phyloP scores from a whole-genome alignment of 2,888 invertebrate species.

The Cerceris rybyensis region DNA sequence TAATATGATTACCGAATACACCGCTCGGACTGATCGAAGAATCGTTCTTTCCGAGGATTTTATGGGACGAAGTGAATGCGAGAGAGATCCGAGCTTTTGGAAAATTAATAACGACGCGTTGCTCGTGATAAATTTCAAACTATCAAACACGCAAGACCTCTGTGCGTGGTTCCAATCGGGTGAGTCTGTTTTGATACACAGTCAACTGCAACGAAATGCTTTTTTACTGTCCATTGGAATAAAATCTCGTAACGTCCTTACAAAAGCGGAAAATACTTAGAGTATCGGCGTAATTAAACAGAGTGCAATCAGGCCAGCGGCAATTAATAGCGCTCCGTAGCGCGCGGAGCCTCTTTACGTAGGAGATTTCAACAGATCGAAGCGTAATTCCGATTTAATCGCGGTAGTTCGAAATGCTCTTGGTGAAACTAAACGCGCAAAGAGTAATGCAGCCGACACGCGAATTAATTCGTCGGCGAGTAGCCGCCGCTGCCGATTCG shows the following conservation, averaged over 20 bases:
- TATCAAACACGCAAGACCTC: no score
- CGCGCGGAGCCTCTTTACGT: not conserved
- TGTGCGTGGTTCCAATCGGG: no score
- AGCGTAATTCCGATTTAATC: slow-evolving; percentile 58
- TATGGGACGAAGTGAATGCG: not conserved
- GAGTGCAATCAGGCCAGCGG: slow-evolving; percentile 4
- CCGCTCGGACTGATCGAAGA: not conserved
- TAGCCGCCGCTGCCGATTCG: slow-evolving; percentile 3
- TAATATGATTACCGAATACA: slow-evolving; percentile 51
- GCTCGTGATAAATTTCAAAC: no score
- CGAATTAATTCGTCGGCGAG: slow-evolving; percentile 55
- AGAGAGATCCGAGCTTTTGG: not conserved
- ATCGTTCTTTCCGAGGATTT: not conserved
- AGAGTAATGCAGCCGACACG: slow-evolving; percentile 50
- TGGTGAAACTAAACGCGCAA: slow-evolving; percentile 41
- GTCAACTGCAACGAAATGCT: no score
- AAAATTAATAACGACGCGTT: no score
- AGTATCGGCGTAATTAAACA: slow-evolving; percentile 31
- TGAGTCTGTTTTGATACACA: no score
- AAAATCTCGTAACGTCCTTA: no score
- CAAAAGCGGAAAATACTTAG: slow-evolving; percentile 10
- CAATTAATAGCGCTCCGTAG: slow-evolving; percentile 38
- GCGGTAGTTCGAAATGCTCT: slow-evolving; percentile 33
- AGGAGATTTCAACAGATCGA: slow-evolving; percentile 43
- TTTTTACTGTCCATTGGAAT: no score